Percentiles rank a stretch among this genome's conserved stretches.
Conservation (phyloP, 2,888 invertebrate species). For the Brachycybe producta region DNA sequence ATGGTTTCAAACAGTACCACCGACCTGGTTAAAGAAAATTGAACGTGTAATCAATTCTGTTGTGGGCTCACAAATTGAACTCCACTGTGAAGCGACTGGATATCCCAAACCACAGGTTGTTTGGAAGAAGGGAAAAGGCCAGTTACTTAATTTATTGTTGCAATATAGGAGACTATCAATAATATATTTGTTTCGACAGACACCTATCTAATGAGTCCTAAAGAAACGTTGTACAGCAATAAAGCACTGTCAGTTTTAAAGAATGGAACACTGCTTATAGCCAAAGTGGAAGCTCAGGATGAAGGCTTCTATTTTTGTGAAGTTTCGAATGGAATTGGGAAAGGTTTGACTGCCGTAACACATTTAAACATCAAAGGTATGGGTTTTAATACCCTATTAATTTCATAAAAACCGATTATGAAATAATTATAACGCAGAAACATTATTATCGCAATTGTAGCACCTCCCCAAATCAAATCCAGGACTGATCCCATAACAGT, state of each 20-base stretch:
- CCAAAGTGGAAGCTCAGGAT: conserved; percentile 40
- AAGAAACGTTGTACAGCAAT: too few species aligned
- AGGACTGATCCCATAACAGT: background rate
- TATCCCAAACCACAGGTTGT: conserved; percentile 30
- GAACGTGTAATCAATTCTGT: too few species aligned
- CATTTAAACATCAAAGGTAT: conserved; percentile 32
- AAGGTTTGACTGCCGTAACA: conserved; percentile 33
- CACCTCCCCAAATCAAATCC: conserved; percentile 3
- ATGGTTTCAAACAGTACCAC: too few species aligned
- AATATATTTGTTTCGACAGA: background rate
- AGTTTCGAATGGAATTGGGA: conserved; percentile 32
- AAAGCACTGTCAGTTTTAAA: conserved; percentile 5
- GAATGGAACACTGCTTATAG: conserved; percentile 36
- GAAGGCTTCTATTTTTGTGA: conserved; percentile 34
- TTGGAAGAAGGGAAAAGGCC: too few species aligned
- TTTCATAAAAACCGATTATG: too few species aligned
- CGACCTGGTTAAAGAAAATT: conserved; percentile 4
- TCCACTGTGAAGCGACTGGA: conserved; percentile 31
- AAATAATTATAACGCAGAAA: too few species aligned
- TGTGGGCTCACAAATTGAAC: conserved; percentile 18
- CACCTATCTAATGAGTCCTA: too few species aligned
- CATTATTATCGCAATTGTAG: too few species aligned
- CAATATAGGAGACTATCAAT: too few species aligned
- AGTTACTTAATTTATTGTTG: too few species aligned
- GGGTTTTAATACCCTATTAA: too few species aligned